Base-by-base conservation (phyloP, 2,113 vertebrate genomes). In the Leptosomus discolor region DNA sequence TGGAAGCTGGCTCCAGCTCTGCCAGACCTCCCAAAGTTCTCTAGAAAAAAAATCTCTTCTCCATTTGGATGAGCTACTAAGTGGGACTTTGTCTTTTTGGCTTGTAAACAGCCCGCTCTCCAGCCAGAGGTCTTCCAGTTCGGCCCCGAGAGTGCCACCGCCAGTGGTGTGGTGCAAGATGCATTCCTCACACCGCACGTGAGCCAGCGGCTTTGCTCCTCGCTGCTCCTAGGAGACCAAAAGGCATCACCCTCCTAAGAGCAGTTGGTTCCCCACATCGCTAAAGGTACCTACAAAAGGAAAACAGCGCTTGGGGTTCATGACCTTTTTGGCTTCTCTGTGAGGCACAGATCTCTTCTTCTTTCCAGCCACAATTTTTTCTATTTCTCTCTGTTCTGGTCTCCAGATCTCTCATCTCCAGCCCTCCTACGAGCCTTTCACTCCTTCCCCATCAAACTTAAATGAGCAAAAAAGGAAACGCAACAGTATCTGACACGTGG, bases 81-180 rank as follows among this genome's bases (percentile, higher is more conserved):
- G 41, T 2, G 30, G 34, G 75, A 26, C 30, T 46, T 60, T 27
- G 45, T 18, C 46, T 54, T 63, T 9, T 6, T n/a, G 45, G 64
- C 30, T 37, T 48, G 8, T 32, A 12, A 87, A 43, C 45, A 71
- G 34, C 51, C 68, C 9, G 16, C 41, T 51, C 74, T 41, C 32
- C 54, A 23, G n/a, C 1, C 60, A 34, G 54, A 56, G 79, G 5
- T 41, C 11, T 34, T 39, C 68, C 46, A 5, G 21, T 5, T 29
- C 7, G 3, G 41, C 57, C 58, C 14, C 0, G 43, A 39, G 45
- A 7, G 67, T 6, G 23, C 34, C 36, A 41, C 4, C 0, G 30
- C 7, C 88, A 37, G 46, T 2, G 20, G 15, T 12, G 67, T 9
- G 70, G 54, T 41, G 54, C 91, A 69, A 54, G 64, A 48, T 3